Conservation (phyloP, 2,888 invertebrate genomes). For the Hydrotaea diabolus region DNA sequence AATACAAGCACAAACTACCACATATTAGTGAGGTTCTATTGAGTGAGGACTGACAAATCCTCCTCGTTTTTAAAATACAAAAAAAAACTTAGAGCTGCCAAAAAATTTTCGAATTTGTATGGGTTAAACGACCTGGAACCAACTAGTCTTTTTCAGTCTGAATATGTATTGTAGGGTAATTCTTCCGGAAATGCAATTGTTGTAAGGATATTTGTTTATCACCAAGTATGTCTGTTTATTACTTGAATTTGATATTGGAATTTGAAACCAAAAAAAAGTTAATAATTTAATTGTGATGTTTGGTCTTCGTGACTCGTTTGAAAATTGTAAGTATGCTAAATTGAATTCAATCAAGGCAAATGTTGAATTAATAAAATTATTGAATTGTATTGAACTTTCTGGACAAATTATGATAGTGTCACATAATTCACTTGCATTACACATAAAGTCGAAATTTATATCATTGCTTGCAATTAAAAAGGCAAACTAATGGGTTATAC, state of each 20-base stretch:
- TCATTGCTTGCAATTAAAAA: no score
- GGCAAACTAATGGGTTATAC: no score
- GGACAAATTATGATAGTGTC: background rate
- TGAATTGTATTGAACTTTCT: background rate
- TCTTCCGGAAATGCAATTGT: background rate
- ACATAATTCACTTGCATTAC: no score
- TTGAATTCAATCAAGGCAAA: background rate
- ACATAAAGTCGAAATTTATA: no score
- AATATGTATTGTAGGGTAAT: background rate
- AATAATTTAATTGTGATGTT: background rate
- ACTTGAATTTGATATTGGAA: background rate
- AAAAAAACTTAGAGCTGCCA: no score
- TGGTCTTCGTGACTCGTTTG: background rate
- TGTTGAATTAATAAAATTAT: background rate
- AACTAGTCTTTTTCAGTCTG: background rate
- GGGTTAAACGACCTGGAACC: no score
- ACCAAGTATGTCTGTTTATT: background rate
- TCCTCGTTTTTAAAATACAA: no score
- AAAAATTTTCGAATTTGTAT: no score
- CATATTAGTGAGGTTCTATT: no score
- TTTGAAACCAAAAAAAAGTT: background rate
- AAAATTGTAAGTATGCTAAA: background rate
- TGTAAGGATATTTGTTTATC: background rate
- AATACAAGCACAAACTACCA: no score
- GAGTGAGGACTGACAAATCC: no score